Percentiles rank a stretch among this genome's conserved stretches.
phyloP scores from a whole-genome alignment of 2,888 invertebrate genomes.

The Cyrtodaria siliqua region DNA sequence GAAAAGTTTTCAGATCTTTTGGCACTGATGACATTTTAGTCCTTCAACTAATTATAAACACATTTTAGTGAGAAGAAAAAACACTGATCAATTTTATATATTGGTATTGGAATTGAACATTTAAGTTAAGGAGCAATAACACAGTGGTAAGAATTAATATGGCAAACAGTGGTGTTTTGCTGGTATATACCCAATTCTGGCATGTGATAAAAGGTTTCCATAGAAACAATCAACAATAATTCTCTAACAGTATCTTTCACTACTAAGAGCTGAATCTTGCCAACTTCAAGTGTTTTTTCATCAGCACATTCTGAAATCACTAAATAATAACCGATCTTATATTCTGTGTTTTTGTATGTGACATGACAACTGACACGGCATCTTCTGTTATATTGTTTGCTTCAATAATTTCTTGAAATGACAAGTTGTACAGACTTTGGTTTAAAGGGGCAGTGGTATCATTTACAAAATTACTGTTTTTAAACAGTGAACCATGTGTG shows the following conservation, averaged over 20 bases:
- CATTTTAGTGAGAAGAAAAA: neutral
- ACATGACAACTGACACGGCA: no score
- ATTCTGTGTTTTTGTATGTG: no score
- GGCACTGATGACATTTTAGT: neutral
- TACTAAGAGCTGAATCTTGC: neutral
- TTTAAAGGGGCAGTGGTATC: neutral
- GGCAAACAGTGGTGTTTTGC: neutral
- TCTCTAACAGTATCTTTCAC: neutral
- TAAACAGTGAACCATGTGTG: constrained; percentile 31
- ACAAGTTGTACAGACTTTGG: neutral
- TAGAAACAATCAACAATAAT: neutral
- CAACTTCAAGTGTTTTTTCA: no score
- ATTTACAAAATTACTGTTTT: neutral
- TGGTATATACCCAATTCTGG: no score
- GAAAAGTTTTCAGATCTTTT: no score
- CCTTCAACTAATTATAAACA: neutral
- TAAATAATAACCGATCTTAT: no score
- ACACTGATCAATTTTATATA: neutral
- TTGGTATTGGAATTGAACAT: neutral
- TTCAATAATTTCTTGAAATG: neutral
- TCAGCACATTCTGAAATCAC: no score
- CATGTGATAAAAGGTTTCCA: no score
- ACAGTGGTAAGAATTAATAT: neutral
- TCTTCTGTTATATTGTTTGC: no score
- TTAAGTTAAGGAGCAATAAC: neutral